Percentiles rank a stretch among this genome's conserved stretches.
Conservation (phyloP, 2,113 vertebrate species). For the Notothenia coriiceps region DNA sequence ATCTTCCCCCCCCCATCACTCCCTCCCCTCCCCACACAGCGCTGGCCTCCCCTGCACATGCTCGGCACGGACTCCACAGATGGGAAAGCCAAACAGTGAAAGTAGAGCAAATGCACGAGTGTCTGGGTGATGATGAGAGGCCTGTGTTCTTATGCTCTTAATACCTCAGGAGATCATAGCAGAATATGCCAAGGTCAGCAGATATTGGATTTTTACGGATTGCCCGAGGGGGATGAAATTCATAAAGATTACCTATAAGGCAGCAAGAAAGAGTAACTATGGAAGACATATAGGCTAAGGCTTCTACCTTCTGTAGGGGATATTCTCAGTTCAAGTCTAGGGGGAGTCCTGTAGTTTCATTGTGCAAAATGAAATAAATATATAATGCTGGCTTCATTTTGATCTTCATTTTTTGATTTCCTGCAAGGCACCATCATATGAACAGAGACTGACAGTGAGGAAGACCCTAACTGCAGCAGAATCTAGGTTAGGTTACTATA, state of each 20-base stretch:
- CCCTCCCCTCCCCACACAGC: conserved; percentile 45
- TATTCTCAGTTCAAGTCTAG: conserved; percentile 2
- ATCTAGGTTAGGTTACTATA: conserved; percentile 61
- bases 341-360: neutral
- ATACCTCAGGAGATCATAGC: conserved; percentile 54
- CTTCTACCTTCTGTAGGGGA: conserved; percentile 16
- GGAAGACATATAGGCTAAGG: neutral
- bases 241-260: conserved; percentile 34
- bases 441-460: neutral
- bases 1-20: conserved; percentile 23
- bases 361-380: neutral
- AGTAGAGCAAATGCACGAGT: conserved; percentile 69
- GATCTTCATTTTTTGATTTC: conserved; percentile 40
- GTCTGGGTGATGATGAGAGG: conserved; percentile 50
- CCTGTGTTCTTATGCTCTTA: conserved; percentile 69
- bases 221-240: conserved; percentile 16
- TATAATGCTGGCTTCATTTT: conserved; percentile 19
- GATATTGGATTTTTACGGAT: conserved; percentile 39
- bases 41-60: conserved; percentile 57
- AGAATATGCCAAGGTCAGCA: conserved; percentile 32
- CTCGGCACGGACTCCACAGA: conserved; percentile 66
- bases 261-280: conserved; percentile 17
- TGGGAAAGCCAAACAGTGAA: conserved; percentile 63
- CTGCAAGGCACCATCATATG: conserved; percentile 22
- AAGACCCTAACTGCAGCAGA: conserved; percentile 27